Base-by-base conservation (phyloP, 2,113 vertebrate genomes). In the Triplophysa siluroides region DNA sequence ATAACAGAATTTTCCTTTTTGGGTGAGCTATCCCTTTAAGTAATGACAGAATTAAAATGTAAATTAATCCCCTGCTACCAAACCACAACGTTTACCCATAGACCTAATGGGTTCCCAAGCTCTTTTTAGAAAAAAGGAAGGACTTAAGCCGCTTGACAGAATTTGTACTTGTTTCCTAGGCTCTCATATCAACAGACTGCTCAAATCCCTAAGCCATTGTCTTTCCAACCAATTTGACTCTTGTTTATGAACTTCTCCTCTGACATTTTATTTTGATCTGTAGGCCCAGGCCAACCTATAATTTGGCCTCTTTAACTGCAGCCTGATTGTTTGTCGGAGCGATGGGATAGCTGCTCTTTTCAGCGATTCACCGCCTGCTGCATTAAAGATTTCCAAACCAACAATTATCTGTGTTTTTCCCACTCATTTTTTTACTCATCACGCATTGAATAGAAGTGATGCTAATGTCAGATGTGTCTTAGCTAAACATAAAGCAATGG, bases 271-370 rank as follows among this genome's bases (percentile, higher is more conserved):
- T 91, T 91, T 90, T 84, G 82, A 86, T 90, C 87, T 90, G 84
- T 80, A 83, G 85, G 82, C 79, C 86, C 86, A 85, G 85, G 80
- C 75, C 82, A 86, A 90, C 87, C 88, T 86, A 88, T 91, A 92
- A 90, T 86, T 89, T 88, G 82, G 83, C 83, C 85, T 81, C 81
- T 90, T 90, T 87, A 91, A 93, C 89, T 90, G 89, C 84, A 86
- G 86, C 87, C 88, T 92, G 92, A 93, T 92, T 92, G 90, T 91
- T 92, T 91, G 92, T 93, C 90, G 88, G 89, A 82, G 87, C 86
- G 89, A 88, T 90, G 88, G 88, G 88, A 90, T 87, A 83, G 87
- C 83, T 92, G 92, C 88, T 90, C 90, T 91, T 92, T 92, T 87
- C 90, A 91, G 88, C 88, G 86, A 90, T 85, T 88, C 86, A 83